These are phyloP conservation scores for Pseudoatta argentina DNA, from an alignment of 1,140 invertebrate species.

Conservation along the genomic window DNA sequence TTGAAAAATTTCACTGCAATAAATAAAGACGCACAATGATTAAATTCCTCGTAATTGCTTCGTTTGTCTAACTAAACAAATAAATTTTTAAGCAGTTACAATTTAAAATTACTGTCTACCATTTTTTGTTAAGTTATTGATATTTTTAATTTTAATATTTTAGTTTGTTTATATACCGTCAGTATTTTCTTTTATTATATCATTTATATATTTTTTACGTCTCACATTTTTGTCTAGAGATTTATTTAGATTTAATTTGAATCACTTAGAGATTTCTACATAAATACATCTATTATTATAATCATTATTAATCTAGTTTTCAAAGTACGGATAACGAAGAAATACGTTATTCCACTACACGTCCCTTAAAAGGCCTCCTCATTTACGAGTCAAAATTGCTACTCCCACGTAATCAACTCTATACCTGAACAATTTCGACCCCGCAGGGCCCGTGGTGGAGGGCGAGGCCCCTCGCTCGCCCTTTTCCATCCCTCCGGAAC, in stretches of 20 bases:
- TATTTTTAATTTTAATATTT: neutral
- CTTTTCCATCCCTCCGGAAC: constrained; percentile 46
- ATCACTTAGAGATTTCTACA: neutral
- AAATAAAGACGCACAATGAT: constrained; percentile 21
- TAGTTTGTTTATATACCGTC: no score
- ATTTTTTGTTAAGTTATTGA: neutral
- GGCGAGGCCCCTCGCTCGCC: constrained; percentile 22
- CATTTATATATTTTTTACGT: neutral
- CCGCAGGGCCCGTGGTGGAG: constrained; percentile 38
- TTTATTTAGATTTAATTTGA: constrained; percentile 3
- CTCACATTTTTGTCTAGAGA: neutral
- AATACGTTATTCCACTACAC: constrained; percentile 18
- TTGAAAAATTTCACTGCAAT: neutral
- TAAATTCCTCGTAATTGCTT: neutral
- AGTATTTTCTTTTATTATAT: neutral
- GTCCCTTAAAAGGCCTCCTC: constrained; percentile 40
- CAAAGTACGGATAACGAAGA: neutral
- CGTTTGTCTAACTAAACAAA: neutral
- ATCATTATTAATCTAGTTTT: constrained; percentile 17
- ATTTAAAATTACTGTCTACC: neutral
- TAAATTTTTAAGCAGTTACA: neutral
- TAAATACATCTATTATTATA: neutral
- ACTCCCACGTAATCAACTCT: constrained; percentile 60
- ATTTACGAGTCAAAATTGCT: constrained; percentile 58
- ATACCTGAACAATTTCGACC: constrained; percentile 60